Base-by-base conservation (phyloP, 2,113 vertebrate genomes). In the Parus major region DNA sequence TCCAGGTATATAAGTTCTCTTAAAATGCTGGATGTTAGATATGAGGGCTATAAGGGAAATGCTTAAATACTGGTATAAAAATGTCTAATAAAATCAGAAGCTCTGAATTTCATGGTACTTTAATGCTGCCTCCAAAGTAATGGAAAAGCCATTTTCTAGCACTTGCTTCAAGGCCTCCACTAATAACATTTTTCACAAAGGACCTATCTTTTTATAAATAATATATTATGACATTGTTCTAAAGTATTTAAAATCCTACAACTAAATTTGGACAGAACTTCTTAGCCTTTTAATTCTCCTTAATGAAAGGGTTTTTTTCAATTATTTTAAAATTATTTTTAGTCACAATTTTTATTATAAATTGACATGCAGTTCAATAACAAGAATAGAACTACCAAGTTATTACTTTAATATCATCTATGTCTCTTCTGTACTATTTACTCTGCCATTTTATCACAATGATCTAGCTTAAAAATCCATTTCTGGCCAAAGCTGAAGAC, bases 101-200 rank as follows among this genome's bases (percentile, higher is more conserved):
- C 92, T 96, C 82, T 97, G 96, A 97, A 97, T 97, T 98, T 98
- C 97, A 97, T 87, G 88, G 85, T 83, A 84, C 56, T 97, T 97
- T 97, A 98, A 97, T 94, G 84, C 41, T 96, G 79, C 66, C 78
- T 97, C 94, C 83, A 69, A 97, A 97, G 91, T 97, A 97, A 97
- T 77, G 96, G 95, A 97, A 98, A 98, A 97, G 47, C 61, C 93
- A 96, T 97, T 98, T 98, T 96, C 97, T 44, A 97, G 61, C 87
- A 82, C 81, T 97, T 97, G 97, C 96, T 97, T 97, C 97, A 97
- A 98, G 97, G 93, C 88, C 72, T 97, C 27, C 36, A 68, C 86
- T 97, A 97, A 97, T 95, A 97, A 93, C 53, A 70, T 91, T 94
- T 97, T 94, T 87, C 96, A 97, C 97, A 97, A 88, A 97, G 92